Evolutionary conservation across 1,140 invertebrate genomes (phyloP), one percentile per base, ranked within the genome.

Genomic region (Probaryconus sp.): DNA sequence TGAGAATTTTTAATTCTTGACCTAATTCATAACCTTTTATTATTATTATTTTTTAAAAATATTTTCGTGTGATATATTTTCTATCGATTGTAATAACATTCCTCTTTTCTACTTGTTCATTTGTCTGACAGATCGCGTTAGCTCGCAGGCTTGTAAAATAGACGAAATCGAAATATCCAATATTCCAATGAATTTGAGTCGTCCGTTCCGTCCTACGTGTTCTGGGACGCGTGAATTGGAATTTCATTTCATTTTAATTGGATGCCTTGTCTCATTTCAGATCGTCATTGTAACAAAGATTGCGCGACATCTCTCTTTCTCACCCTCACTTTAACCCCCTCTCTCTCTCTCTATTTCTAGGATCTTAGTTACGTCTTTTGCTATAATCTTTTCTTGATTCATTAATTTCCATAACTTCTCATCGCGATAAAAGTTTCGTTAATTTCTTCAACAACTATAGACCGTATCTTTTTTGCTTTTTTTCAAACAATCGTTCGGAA

Each of bases 211-310:
- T 67, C 45, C 58, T 40, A 50, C 61, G 63, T 70, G 45, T 63
- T 58, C 51, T 48, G 9, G 50, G 53, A 72, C 40, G 63, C 76
- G 45, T 65, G 67, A 75, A 74, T 72, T 63, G 81, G 79, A 81
- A 83, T 83, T 82, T 80, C 79, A 83, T 83, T 81, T 81, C 75
- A 73, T 68, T 82, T 80, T 83, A 83, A 83, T 83, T 82, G 81
- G 81, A 82, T 64, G 55, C 72, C 74, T 72, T 60, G 80, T 79
- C 74, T 75, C 69, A 75, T 81, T 74, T 53, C 50, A 43, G 50
- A 60, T 64, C 45, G 63, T 64, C 51, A 61, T 55, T 60, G 53
- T 65, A 70, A 45, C 63, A 33, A 67, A 67, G 30, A 64, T 65
- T 58, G 63, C 26, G 40, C 55, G 37, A 53, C 43, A n/a, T 67